Evolutionary conservation across 2,113 vertebrate species (phyloP), one percentile per base, ranked within the genome.

Genomic region (Leuciscus idus): DNA sequence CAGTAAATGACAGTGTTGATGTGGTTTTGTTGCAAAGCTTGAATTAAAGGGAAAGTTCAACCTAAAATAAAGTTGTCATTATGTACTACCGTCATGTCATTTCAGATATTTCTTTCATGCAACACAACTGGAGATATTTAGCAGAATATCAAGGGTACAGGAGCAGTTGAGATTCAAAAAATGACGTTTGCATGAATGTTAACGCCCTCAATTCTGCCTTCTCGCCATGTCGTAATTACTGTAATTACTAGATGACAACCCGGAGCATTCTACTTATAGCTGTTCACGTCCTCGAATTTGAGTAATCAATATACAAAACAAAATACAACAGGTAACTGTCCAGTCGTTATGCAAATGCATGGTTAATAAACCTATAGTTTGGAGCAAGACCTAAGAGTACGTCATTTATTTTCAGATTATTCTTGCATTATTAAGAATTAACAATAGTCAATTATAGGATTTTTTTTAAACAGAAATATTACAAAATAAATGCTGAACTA

Each of bases 1-100:
- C 50, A 21, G 75, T 77, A 77, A 77, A 77, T 55, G 17, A 55
- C 17, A 55, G 48, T 21, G 2, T 4, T 52, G 28, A 33, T 77
- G 75, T 55, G 46, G 46, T 77, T 77, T 77, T 55, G 48, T 77
- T 77, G 55, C 9, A 43, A 75, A 75, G 43, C 28, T 77, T 2
- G 28, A 77, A 57, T 77, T 52, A 77, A 77, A 77, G 28, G 50
- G 28, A 33, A 11, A 3, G 50, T 55, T 48, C 39, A 46, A 6
- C n/a, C 6, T 8, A 48, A 75, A 26, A 43, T 43, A 17, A 26
- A 48, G 26, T 48, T 74, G n/a, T 48, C 23, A 48, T 26, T 12
- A 26, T 74, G 43, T 48, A 48, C 39, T 26, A 46, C 39, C 0
- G 0, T 15, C 72, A 46, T 46, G 72, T 15, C 26, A 52, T 21